A percentile compares a stretch with the other conserved stretches of the same genome.
Evolutionary conservation across 2,888 invertebrate species (phyloP).

Genomic region (Caenorhabditis uteleia): DNA sequence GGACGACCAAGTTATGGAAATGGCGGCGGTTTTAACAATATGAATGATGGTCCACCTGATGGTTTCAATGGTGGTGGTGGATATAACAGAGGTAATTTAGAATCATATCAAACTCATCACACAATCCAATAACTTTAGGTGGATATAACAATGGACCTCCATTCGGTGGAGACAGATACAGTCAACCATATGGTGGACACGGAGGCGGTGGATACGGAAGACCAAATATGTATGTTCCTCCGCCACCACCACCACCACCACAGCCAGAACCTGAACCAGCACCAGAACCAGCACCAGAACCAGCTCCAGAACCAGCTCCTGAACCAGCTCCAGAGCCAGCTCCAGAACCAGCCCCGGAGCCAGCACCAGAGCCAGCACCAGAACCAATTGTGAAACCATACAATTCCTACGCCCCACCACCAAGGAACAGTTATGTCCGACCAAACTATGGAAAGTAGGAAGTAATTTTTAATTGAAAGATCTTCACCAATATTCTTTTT

Average conservation of each 20-base stretch:
- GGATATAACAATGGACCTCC: neutral
- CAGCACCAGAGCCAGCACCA: slow-evolving; percentile 30
- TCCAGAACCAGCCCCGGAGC: slow-evolving; percentile 25
- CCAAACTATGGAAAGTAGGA: slow-evolving; percentile 26
- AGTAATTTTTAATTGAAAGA: slow-evolving; percentile 1
- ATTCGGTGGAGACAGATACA: slow-evolving; percentile 18
- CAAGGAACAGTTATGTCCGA: slow-evolving; percentile 33
- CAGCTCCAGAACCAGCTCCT: slow-evolving; percentile 34
- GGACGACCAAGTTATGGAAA: slow-evolving; percentile 2
- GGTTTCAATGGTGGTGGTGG: slow-evolving; percentile 8
- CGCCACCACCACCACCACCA: slow-evolving; percentile 29
- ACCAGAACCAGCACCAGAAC: slow-evolving; percentile 10
- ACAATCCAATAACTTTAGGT: too few species aligned
- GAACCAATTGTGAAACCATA: slow-evolving; percentile 37
- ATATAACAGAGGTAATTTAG: neutral
- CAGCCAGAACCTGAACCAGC: slow-evolving; percentile 5
- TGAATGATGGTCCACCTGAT: too few species aligned
- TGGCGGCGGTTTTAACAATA: slow-evolving; percentile 25
- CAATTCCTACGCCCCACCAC: slow-evolving; percentile 28
- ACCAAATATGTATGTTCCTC: slow-evolving; percentile 5
- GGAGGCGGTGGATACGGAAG: slow-evolving; percentile 16
- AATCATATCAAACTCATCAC: neutral
- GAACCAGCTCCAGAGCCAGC: slow-evolving; percentile 38
- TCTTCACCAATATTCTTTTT: neutral
- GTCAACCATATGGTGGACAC: slow-evolving; percentile 21